Percentiles rank a stretch among this genome's conserved stretches.
phyloP scores from a whole-genome alignment of 2,797 vertebrate species.

The Aselliscus stoliczkanus region DNA sequence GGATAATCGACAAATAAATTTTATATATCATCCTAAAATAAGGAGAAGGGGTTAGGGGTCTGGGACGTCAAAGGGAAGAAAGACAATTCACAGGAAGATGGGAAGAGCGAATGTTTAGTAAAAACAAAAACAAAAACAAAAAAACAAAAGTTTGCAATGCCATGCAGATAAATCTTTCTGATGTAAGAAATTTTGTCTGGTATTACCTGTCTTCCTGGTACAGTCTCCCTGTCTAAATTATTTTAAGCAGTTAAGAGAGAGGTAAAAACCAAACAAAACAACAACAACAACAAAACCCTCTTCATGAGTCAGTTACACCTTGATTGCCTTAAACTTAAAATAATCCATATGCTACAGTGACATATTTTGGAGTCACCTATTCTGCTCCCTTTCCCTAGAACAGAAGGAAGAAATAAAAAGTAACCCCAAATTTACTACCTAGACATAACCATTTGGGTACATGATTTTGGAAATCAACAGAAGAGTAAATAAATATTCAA shows the following conservation, averaged over 20 bases:
- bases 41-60: neutral
- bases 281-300: neutral
- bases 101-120: neutral
- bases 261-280: neutral
- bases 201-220: neutral
- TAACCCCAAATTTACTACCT: neutral
- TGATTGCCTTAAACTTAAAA: neutral
- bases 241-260: neutral
- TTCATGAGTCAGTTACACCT: neutral
- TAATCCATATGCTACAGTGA: neutral
- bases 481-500: neutral
- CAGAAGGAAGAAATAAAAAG: neutral
- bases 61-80: neutral
- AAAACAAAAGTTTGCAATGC: neutral
- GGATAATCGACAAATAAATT: neutral
- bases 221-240: neutral
- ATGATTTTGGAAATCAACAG: neutral
- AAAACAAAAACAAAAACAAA: too few species aligned
- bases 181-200: neutral
- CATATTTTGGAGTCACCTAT: neutral
- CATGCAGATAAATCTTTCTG: neutral
- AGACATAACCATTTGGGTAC: neutral
- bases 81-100: neutral
- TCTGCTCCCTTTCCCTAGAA: neutral
- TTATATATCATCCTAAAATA: too few species aligned